A percentile compares a stretch with the other conserved stretches of the same genome.
phyloP scores from a whole-genome alignment of 2,888 invertebrate species.

The Dynastes grantii region DNA sequence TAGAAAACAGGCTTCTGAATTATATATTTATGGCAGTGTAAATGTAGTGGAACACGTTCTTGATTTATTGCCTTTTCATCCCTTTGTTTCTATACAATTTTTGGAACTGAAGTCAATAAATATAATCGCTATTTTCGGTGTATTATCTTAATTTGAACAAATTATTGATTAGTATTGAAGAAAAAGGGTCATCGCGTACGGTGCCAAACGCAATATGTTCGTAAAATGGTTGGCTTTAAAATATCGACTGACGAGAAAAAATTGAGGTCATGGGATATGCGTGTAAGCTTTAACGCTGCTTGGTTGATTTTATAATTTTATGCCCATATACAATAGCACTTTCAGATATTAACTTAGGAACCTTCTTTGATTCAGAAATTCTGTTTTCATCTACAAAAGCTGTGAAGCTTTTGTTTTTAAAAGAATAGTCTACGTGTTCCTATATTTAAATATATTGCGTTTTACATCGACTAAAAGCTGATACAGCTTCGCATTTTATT shows the following conservation, averaged over 20 bases:
- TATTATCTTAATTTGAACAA: neutral
- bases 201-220: neutral
- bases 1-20: conserved; percentile 11
- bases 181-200: neutral
- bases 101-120: neutral
- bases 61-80: conserved; percentile 5
- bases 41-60: conserved; percentile 5
- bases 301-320: too few relatives aligned
- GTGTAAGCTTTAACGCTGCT: conserved; percentile 3
- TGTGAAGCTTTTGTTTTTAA: too few relatives aligned
- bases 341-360: too few relatives aligned
- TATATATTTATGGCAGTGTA: conserved; percentile 1
- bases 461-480: too few relatives aligned
- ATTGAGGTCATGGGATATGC: conserved; percentile 1
- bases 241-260: neutral
- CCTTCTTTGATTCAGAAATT: too few relatives aligned
- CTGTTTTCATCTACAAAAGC: too few relatives aligned
- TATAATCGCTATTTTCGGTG: neutral
- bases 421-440: too few relatives aligned
- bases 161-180: neutral
- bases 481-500: too few relatives aligned
- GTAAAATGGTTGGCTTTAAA: neutral
- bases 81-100: conserved; percentile 11
- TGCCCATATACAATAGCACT: too few relatives aligned
- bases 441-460: too few relatives aligned